These are phyloP conservation scores for Antennarius maculatus DNA, from an alignment of 2,797 vertebrate species.

Conservation along the genomic window DNA sequence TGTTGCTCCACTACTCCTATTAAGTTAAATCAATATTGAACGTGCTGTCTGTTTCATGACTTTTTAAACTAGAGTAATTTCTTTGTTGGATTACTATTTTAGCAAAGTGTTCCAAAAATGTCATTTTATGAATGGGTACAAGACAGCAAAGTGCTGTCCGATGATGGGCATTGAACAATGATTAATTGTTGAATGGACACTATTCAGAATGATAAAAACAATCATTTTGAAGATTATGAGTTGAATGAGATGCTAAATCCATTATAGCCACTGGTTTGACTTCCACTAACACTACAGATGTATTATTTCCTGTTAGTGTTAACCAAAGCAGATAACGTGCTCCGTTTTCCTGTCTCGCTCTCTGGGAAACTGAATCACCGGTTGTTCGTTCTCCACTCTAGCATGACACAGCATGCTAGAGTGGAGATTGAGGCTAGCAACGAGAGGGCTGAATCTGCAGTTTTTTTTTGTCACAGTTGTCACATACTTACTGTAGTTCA, in stretches of 20 bases:
- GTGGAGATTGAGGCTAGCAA: slow-evolving; percentile 1
- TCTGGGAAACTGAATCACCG: slow-evolving; percentile 11
- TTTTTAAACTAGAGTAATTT: no score
- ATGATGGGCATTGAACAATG: background rate
- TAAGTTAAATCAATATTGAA: no score
- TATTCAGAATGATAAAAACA: background rate
- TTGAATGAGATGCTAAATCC: no score
- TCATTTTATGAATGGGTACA: no score
- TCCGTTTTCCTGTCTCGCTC: slow-evolving; percentile 7
- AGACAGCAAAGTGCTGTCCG: no score
- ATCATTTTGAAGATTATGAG: background rate
- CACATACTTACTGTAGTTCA: slow-evolving; percentile 44
- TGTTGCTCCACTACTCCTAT: no score
- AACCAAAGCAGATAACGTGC: background rate
- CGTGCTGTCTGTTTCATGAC: no score
- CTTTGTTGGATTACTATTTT: no score
- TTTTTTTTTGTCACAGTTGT: slow-evolving; percentile 23
- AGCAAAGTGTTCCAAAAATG: no score
- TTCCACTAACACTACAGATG: background rate
- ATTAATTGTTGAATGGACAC: background rate
- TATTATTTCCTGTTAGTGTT: slow-evolving; percentile 15
- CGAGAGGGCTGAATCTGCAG: slow-evolving; percentile 49
- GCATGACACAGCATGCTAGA: slow-evolving; percentile 60
- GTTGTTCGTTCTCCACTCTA: slow-evolving; percentile 23
- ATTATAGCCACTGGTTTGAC: background rate